Evolutionary conservation across 2,797 vertebrate species (phyloP).

Genomic region (Pitangus sulphuratus): DNA sequence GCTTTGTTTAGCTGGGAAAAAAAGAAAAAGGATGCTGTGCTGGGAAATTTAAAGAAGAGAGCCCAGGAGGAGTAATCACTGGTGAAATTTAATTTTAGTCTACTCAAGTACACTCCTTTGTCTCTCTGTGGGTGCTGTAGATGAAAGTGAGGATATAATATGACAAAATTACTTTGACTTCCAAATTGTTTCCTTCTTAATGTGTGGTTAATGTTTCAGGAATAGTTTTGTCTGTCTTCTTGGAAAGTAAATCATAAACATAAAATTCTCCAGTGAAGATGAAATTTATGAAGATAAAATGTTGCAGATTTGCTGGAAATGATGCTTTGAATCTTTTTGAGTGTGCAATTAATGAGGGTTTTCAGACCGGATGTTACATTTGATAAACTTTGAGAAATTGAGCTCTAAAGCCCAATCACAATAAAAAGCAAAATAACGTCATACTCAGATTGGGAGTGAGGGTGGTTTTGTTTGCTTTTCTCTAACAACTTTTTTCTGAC

Average conservation of each 20-base stretch:
- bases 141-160: not conserved
- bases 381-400: not conserved
- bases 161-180: not conserved
- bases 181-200: not conserved
- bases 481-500: not conserved
- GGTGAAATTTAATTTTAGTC: not conserved
- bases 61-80: not conserved
- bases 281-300: not conserved
- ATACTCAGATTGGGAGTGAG: rapidly evolving
- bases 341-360: not conserved
- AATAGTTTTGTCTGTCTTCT: not conserved
- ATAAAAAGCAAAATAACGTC: rapidly evolving
- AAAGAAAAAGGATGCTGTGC: not conserved
- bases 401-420: not conserved
- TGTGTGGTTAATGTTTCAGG: not conserved
- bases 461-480: not conserved
- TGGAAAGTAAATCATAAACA: not conserved
- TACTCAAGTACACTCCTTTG: not conserved
- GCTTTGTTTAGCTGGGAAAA: not conserved
- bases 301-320: not conserved
- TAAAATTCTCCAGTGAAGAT: not conserved
- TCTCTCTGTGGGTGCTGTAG: not conserved
- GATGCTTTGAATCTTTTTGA: not conserved
- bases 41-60: not conserved
- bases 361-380: not conserved